phyloP scores from a whole-genome alignment of 1,140 invertebrate genomes.

The Pseudomyrmex gracilis region DNA sequence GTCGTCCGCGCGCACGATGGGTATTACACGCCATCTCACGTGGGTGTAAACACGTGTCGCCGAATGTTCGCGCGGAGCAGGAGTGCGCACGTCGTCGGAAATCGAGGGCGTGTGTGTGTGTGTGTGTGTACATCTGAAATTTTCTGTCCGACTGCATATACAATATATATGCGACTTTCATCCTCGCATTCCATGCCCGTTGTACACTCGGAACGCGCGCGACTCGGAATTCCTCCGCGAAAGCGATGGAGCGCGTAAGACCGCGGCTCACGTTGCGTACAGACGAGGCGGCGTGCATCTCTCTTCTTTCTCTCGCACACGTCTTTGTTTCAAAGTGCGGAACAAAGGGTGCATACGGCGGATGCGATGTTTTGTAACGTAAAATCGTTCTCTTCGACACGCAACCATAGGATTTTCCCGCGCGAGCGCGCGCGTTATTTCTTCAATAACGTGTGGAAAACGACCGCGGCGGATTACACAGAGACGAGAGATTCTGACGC shows the following conservation, averaged over 20 bases:
- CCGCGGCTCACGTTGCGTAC: conserved; percentile 39
- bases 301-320: not conserved
- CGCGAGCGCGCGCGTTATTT: conserved; percentile 48
- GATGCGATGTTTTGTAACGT: conserved; percentile 70
- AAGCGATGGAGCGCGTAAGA: conserved; percentile 62
- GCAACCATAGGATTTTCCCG: conserved; percentile 36
- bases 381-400: conserved; percentile 60
- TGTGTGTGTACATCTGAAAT: too few relatives aligned
- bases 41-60: conserved; percentile 71
- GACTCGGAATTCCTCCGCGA: conserved; percentile 66
- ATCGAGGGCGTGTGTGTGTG: conserved; percentile 41
- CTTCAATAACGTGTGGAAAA: not conserved
- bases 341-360: conserved; percentile 46
- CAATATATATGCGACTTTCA: conserved; percentile 60
- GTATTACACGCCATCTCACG: conserved; percentile 52
- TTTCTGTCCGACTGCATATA: too few relatives aligned
- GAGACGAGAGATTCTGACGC: too few relatives aligned
- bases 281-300: not conserved
- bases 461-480: not conserved
- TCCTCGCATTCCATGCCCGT: conserved; percentile 72
- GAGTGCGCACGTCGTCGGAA: conserved; percentile 41
- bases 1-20: not conserved
- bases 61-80: conserved; percentile 40
- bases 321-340: conserved; percentile 41
- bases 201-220: conserved; percentile 69